Percentiles rank a stretch among this genome's conserved stretches.
Conservation (phyloP, 1,140 invertebrate species). For the Phocides pigmalion region DNA sequence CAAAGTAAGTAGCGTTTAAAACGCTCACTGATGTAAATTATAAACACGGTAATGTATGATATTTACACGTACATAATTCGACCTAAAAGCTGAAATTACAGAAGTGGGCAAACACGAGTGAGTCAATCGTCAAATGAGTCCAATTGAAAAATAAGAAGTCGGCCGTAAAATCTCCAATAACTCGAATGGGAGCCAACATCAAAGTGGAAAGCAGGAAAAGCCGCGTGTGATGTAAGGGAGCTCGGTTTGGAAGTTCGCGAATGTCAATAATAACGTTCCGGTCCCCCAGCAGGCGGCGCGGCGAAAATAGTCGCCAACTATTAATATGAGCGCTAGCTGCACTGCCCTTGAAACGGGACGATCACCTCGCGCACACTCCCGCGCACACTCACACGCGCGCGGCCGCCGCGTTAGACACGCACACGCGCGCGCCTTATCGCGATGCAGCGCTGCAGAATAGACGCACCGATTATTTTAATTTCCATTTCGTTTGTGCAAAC, state of each 20-base stretch:
- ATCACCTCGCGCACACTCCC: slow-evolving; percentile 74
- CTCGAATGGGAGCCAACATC: slow-evolving; percentile 7
- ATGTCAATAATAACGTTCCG: slow-evolving; percentile 80
- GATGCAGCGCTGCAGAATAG: slow-evolving; percentile 69
- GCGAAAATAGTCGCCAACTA: slow-evolving; percentile 81
- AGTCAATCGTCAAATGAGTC: slow-evolving; percentile 9
- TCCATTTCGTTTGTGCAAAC: slow-evolving; percentile 72
- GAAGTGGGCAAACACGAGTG: slow-evolving; percentile 9
- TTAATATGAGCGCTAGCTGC: slow-evolving; percentile 80
- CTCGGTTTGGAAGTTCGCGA: slow-evolving; percentile 69
- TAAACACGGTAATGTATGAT: slow-evolving; percentile 5
- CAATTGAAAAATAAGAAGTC: slow-evolving; percentile 23
- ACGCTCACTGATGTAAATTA: slow-evolving; percentile 4
- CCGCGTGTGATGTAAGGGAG: slow-evolving; percentile 61
- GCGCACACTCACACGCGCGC: slow-evolving; percentile 48
- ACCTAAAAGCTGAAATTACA: slow-evolving; percentile 9
- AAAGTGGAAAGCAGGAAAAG: slow-evolving; percentile 42
- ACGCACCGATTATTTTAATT: slow-evolving; percentile 72
- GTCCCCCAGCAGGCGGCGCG: slow-evolving; percentile 66
- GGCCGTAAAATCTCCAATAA: slow-evolving; percentile 6
- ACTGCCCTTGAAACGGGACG: slow-evolving; percentile 80
- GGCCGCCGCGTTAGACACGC: slow-evolving; percentile 46
- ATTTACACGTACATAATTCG: slow-evolving; percentile 4
- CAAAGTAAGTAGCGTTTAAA: neutral
- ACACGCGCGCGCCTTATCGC: slow-evolving; percentile 54